Conservation (phyloP, 2,797 vertebrate species). For the Squalus acanthias region DNA sequence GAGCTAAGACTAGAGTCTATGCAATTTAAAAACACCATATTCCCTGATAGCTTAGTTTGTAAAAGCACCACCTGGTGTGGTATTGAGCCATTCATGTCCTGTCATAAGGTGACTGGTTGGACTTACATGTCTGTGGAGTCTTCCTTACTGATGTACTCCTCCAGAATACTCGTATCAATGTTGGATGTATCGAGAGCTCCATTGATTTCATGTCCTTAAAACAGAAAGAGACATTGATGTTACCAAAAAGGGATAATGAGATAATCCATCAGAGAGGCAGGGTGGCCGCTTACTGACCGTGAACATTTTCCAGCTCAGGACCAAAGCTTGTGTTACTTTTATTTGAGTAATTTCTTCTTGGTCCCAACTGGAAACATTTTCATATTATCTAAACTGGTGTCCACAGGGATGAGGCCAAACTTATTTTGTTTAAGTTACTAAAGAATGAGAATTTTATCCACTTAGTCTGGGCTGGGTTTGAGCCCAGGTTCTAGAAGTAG, state of each 20-base stretch:
- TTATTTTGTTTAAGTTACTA: not conserved
- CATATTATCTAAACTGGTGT: not conserved
- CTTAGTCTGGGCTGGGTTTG: not conserved
- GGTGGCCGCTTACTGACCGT: not conserved
- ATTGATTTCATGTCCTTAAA: constrained; percentile 91
- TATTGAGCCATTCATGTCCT: not conserved
- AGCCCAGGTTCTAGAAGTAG: not conserved
- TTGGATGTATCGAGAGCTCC: constrained; percentile 93
- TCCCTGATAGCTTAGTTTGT: not conserved
- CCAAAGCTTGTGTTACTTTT: not conserved
- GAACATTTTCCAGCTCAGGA: not conserved
- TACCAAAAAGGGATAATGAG: not conserved
- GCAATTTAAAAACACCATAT: not conserved
- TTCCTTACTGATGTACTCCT: constrained; percentile 98
- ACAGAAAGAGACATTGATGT: not conserved
- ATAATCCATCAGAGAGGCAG: not conserved
- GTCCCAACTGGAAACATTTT: not conserved
- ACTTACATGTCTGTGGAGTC: constrained; percentile 95
- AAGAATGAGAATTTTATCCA: not conserved
- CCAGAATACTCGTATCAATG: constrained; percentile 98
- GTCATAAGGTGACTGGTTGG: not conserved
- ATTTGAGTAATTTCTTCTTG: not conserved
- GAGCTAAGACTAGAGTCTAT: not conserved
- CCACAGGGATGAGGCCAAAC: not conserved
- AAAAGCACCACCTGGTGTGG: not conserved